phyloP scores from a whole-genome alignment of 2,888 invertebrate genomes.

The Cylindroiulus punctatus region DNA sequence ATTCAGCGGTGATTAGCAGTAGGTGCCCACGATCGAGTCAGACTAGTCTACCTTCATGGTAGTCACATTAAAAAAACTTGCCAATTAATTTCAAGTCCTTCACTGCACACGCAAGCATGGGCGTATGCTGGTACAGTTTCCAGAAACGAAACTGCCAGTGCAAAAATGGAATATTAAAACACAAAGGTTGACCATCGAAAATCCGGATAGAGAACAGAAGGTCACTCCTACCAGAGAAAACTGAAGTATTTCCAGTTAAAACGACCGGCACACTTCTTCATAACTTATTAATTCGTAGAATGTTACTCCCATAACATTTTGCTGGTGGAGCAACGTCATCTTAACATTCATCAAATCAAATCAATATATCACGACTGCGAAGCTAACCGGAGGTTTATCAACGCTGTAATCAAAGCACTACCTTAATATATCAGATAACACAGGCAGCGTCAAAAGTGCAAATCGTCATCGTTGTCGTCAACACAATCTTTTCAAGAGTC shows the following conservation, averaged over 20 bases:
- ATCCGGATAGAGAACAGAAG: background rate
- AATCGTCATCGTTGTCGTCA: no score
- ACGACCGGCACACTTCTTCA: background rate
- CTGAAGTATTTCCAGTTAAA: background rate
- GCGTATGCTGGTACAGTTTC: background rate
- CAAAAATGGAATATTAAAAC: background rate
- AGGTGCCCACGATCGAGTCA: no score
- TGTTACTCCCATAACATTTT: background rate
- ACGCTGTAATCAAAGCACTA: background rate
- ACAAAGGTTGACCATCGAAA: background rate
- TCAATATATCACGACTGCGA: background rate
- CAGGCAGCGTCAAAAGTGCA: background rate
- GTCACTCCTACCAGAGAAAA: background rate
- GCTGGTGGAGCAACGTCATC: background rate
- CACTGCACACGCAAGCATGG: background rate
- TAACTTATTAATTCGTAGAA: background rate
- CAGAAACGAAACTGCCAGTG: background rate
- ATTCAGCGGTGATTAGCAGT: background rate
- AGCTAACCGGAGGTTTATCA: background rate
- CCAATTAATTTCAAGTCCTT: background rate
- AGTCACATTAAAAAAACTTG: background rate
- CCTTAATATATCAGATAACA: constrained; percentile 9
- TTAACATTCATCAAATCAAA: no score
- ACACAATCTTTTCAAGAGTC: no score
- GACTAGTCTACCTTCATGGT: background rate